Evolutionary conservation across 1,140 invertebrate species (phyloP), one percentile per base, ranked within the genome.

Genomic region (Wasmannia auropunctata): DNA sequence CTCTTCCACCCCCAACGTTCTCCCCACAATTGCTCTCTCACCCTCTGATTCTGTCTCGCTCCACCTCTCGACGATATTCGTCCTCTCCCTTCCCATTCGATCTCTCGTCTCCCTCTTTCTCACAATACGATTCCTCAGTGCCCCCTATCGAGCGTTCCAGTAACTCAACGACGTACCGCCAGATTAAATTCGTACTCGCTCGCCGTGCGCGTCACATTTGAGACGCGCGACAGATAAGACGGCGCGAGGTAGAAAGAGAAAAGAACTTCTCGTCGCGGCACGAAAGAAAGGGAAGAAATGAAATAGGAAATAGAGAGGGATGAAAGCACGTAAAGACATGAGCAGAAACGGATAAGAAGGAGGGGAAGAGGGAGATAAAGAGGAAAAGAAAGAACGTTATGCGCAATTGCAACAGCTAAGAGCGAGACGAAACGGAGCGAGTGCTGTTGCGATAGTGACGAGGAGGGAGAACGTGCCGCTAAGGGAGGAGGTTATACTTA

Each of bases 401-500:
- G 74, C 77, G 74, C 80, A 84, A 87, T 89, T 79, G 75, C 58
- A 60, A 80, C 34, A 75, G 60, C 85, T 85, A 89, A 87, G 88
- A 88, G 83, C 69, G 72, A 87, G 86, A 81, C 74, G 63, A 87
- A 87, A 54, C 22, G 56, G 75, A 79, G 56, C 56, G 51, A 58
- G 76, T 65, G 70, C 40, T 58, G 67, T 22, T 51, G n/a, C 49
- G 34, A 77, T 65, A 77, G 34, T 31, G 22, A 69, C 22, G 62
- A 76, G 51, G 70, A 74, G 86, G 86, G 81, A 87, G 80, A 89
- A 90, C 89, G 88, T 90, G 91, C 88, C 92, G 88, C 86, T 88
- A 91, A 92, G 91, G 90, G 94, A 90, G 93, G 93, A 94, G 94
- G 93, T 91, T 94, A 93, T 94, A 94, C 92, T 94, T 95, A 94